Percentiles rank a stretch among this genome's conserved stretches.
phyloP scores from a whole-genome alignment of 2,113 vertebrate genomes.

The Anoplopoma fimbria region DNA sequence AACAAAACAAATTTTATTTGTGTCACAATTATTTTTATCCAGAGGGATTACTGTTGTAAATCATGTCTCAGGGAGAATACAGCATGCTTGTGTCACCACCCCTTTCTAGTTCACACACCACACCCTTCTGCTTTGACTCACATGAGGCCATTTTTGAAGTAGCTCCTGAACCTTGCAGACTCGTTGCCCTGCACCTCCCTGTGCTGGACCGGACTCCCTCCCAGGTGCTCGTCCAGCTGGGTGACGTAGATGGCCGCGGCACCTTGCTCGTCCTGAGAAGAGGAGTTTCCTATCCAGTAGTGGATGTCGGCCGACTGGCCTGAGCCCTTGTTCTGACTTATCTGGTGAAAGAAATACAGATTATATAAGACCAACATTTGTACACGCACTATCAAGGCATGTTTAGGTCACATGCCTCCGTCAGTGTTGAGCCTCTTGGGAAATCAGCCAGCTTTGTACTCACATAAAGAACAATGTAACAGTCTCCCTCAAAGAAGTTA shows the following conservation, averaged over 20 bases:
- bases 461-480: slow-evolving; percentile 89
- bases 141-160: slow-evolving; percentile 91
- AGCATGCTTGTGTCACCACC: slow-evolving; percentile 21
- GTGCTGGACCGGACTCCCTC: slow-evolving; percentile 88
- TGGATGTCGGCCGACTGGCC: slow-evolving; percentile 83
- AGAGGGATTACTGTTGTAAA: slow-evolving; percentile 56
- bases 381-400: not conserved
- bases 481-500: slow-evolving; percentile 93
- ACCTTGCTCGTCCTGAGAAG: slow-evolving; percentile 91
- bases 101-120: not conserved
- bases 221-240: slow-evolving; percentile 86
- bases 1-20: slow-evolving; percentile 36
- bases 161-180: slow-evolving; percentile 88
- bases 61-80: slow-evolving; percentile 43
- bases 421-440: not conserved
- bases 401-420: not conserved
- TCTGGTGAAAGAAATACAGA: slow-evolving; percentile 72
- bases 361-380: not conserved
- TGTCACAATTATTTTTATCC: slow-evolving; percentile 54
- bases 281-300: slow-evolving; percentile 90
- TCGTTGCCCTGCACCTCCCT: slow-evolving; percentile 89
- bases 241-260: slow-evolving; percentile 86
- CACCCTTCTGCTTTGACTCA: slow-evolving; percentile 78
- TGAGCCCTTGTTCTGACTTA: slow-evolving; percentile 66
- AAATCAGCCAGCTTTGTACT: slow-evolving; percentile 71